Evolutionary conservation across 2,113 vertebrate genomes (phyloP).

Genomic region (Strix aluco): DNA sequence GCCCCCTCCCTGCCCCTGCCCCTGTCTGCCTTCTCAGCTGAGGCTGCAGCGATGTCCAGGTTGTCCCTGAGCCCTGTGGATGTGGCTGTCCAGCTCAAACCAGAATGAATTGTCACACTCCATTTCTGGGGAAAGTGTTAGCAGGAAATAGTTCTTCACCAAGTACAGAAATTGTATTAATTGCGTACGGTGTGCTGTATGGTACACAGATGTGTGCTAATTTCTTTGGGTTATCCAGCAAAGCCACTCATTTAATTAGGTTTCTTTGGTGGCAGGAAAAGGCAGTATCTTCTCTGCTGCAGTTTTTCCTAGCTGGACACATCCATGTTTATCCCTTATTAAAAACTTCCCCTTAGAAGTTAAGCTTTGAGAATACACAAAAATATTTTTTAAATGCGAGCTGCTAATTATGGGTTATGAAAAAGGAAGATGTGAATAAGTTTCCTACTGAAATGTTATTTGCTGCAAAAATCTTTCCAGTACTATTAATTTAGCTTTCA

Average conservation of each 20-base stretch:
- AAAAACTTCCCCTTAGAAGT: slow-evolving; percentile 41
- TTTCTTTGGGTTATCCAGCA: slow-evolving; percentile 35
- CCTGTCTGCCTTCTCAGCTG: not conserved
- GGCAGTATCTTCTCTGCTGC: not conserved
- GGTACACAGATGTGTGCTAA: slow-evolving; percentile 22
- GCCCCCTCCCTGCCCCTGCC: not conserved
- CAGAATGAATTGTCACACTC: not conserved
- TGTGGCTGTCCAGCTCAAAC: not conserved
- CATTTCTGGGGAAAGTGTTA: not conserved
- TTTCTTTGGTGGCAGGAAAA: slow-evolving; percentile 46
- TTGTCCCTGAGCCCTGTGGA: not conserved
- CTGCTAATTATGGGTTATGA: slow-evolving; percentile 3
- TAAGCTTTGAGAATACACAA: slow-evolving; percentile 28
- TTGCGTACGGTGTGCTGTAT: not conserved
- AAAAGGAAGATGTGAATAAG: not conserved
- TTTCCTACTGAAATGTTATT: slow-evolving; percentile 27
- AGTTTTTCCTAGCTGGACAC: slow-evolving; percentile 11
- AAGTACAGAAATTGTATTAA: not conserved
- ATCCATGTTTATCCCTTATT: slow-evolving; percentile 37
- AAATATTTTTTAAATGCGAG: slow-evolving; percentile 27
- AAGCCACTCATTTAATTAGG: slow-evolving; percentile 26
- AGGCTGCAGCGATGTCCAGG: not conserved
- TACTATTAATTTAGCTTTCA: slow-evolving; percentile 2
- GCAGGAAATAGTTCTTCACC: not conserved
- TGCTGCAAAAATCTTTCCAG: not conserved